Evolutionary conservation across 1,140 invertebrate species (phyloP), one percentile per base, ranked within the genome.

Genomic region (Dendroctonus ponderosae): DNA sequence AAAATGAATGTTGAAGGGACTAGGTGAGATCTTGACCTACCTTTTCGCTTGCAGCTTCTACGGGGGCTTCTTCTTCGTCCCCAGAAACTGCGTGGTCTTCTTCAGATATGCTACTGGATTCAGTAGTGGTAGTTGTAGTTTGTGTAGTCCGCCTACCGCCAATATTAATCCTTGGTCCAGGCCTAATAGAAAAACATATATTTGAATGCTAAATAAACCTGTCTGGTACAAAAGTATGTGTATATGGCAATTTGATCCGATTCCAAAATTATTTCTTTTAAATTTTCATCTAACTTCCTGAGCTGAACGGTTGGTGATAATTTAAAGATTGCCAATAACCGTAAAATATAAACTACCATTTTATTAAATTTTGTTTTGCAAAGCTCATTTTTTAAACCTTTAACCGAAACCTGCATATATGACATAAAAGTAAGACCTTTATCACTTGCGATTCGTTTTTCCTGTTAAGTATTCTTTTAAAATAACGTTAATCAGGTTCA

Each of bases 131-230:
- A 0, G 79, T 79, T 0, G 74, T 12, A 46, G 79, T 80, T 37
- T 79, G 80, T 9, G 78, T 76, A 67, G 82, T 81, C 26, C 79
- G 78, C 67, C 85, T 80, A 65, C 78, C 69, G 44, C 78, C 76
- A 0, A 86, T 67, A 68, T 84, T 85, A 3, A 88, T 75, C 44
- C 82, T 81, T 5, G 83, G 82, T 8, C 84, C 83, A 5, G 83
- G 83, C 67, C 86, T 67, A 67, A 53, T 41, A 58, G 11, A 44
- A 5, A 48, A 44, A 58, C 15, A 7, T 11, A 7, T 6, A 52
- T 12, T 52, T n/a, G 9, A 52, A 40, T 40, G 11, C 11, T 56
- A 8, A 37, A 51, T n/a, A n/a, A 46, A 46, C 44, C 9, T 11
- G 44, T 14, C 26, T 26, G 26, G 26, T 1, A 26, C 26, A 26